Evolutionary conservation across 2,888 invertebrate species (phyloP).

Genomic region (Metalampra italica): DNA sequence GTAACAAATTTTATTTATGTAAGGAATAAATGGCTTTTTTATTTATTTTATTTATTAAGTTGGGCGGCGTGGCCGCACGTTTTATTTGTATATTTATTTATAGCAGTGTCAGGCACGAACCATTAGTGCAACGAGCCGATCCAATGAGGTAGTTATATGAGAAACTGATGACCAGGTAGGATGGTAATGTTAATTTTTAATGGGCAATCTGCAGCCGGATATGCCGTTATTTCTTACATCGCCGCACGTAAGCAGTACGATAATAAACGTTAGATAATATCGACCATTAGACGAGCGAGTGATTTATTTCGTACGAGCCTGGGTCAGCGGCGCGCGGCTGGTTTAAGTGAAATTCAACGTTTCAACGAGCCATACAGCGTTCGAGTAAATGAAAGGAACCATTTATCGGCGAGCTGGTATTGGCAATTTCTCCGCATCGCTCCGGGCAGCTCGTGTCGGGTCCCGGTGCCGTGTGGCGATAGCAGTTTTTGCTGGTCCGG

Average conservation of each 20-base stretch:
- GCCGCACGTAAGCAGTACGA: constrained; percentile 29
- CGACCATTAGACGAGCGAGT: constrained; percentile 26
- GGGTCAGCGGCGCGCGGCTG: constrained; percentile 34
- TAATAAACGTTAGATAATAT: constrained; percentile 39
- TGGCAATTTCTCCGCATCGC: constrained; percentile 58
- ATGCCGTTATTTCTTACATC: constrained; percentile 32
- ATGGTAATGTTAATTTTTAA: constrained; percentile 1
- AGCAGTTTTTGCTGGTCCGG: constrained; percentile 69
- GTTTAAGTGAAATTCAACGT: constrained; percentile 53
- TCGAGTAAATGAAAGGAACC: constrained; percentile 57
- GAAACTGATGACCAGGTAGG: neutral
- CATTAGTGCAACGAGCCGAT: too few relatives aligned
- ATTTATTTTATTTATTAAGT: too few relatives aligned
- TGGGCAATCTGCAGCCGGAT: constrained; percentile 31
- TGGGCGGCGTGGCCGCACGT: too few relatives aligned
- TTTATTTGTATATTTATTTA: too few relatives aligned
- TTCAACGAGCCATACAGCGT: constrained; percentile 35
- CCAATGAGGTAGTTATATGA: too few relatives aligned
- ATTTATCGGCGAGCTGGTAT: constrained; percentile 49
- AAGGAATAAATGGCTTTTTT: too few relatives aligned
- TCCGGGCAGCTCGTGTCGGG: constrained; percentile 64
- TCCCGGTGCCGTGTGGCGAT: constrained; percentile 48
- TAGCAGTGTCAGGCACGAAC: too few relatives aligned
- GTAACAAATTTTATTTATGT: too few relatives aligned
- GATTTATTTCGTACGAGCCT: constrained; percentile 38